Evolutionary conservation across 2,113 vertebrate genomes (phyloP).

Genomic region (Mirounga angustirostris): DNA sequence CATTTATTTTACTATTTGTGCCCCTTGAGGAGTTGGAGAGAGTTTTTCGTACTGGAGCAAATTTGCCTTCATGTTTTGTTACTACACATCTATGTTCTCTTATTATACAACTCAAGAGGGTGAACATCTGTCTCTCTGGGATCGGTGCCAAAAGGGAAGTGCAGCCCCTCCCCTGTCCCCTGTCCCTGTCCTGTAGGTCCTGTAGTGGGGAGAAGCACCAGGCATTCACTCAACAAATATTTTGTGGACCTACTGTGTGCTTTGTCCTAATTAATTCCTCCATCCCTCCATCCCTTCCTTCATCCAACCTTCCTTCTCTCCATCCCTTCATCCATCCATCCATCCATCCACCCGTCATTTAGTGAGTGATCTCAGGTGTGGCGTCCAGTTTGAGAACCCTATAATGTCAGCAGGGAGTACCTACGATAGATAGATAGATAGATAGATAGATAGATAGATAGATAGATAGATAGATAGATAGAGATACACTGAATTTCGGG

Average conservation of each 20-base stretch:
- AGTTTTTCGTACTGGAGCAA: constrained; percentile 17
- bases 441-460: no score
- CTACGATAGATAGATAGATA: no score
- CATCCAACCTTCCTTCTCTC: background rate
- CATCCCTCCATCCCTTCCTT: background rate
- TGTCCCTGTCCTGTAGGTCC: background rate
- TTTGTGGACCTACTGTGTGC: background rate
- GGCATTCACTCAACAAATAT: background rate
- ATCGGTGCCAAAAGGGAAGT: background rate
- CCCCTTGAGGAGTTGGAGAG: background rate
- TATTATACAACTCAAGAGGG: background rate
- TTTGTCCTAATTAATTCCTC: background rate
- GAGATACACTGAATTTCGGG: accelerated
- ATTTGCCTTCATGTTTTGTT: background rate
- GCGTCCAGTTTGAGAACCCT: background rate
- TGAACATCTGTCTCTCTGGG: constrained; percentile 32
- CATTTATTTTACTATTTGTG: background rate
- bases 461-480: background rate
- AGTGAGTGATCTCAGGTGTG: background rate
- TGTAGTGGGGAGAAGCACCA: background rate
- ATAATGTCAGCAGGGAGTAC: accelerated
- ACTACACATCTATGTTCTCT: background rate
- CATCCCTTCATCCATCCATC: background rate
- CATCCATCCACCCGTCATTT: accelerated
- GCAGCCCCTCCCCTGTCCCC: background rate